Evolutionary conservation across 2,888 invertebrate genomes (phyloP), one percentile per base, ranked within the genome.

Genomic region (Amiota communis): DNA sequence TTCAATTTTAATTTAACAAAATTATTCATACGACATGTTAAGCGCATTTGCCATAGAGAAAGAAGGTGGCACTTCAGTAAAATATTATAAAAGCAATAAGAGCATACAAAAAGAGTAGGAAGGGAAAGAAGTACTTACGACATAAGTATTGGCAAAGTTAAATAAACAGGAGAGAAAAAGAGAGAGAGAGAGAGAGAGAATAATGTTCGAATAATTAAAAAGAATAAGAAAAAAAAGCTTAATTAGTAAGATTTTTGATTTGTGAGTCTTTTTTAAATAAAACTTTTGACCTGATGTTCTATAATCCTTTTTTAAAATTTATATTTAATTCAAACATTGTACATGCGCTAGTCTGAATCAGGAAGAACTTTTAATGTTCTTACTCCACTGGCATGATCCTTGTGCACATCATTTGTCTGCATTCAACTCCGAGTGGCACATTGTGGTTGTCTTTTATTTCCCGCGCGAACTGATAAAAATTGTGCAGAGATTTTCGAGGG

Each of bases 21-120:
- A 78, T 76, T 76, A 79, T 77, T 76, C 76, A 78, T 76, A 75
- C 76, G 75, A 61, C 72, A 57, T 53, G 75, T 68, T 75, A 75
- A 67, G 64, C 75, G 47, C 23, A 12, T n/a, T 59, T 59, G 9
- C 8, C 9, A 17, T 15, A 15, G 59, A n/a, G 59, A 17, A 9
- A 17, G 11, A 59, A 59, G 17, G 10, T 17, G 17, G 8, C 9
- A 51, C 53, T n/a, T 51, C n/a, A 13, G 59, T 10, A 59, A 59
- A n/a, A 15, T 15, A 17, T 8, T n/a, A n/a, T n/a, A n/a, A n/a
- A n/a, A n/a, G n/a, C n/a, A n/a, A n/a, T n/a, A n/a, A n/a, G 6
- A n/a, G 17, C n/a, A n/a, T n/a, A n/a, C n/a, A n/a, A n/a, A 59
- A 17, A 59, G 10, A 15, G 17, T 8, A 15, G 4, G n/a, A n/a